Evolutionary conservation across 2,113 vertebrate genomes (phyloP).

Genomic region (Sinocyclocheilus maitianheensis): DNA sequence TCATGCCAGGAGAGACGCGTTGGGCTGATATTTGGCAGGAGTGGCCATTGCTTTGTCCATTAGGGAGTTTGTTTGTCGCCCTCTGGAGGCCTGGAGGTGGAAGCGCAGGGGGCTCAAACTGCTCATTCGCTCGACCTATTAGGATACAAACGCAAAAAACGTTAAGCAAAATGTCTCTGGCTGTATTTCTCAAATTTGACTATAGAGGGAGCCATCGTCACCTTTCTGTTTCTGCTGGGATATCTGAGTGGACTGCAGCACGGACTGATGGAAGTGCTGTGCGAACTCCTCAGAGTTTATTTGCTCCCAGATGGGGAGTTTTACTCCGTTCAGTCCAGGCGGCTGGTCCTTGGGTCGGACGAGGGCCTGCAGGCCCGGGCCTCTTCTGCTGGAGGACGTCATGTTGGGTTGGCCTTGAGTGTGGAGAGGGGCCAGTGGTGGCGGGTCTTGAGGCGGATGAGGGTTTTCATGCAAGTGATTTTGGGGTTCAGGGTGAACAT

Average conservation of each 20-base stretch:
- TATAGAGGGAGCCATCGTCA: conserved; percentile 49
- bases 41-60: conserved; percentile 81
- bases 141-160: background rate
- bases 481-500: conserved; percentile 75
- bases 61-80: conserved; percentile 63
- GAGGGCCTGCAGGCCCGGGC: conserved; percentile 84
- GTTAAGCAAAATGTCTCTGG: background rate
- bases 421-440: conserved; percentile 66
- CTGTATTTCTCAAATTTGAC: background rate
- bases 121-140: conserved; percentile 81
- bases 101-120: conserved; percentile 84
- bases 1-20: conserved; percentile 68
- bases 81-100: conserved; percentile 94
- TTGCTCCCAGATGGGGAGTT: conserved; percentile 91
- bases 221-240: conserved; percentile 97
- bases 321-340: conserved; percentile 63
- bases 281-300: conserved; percentile 94
- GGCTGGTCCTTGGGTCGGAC: conserved; percentile 81
- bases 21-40: conserved; percentile 71
- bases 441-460: conserved; percentile 76
- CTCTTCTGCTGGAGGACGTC: conserved; percentile 78
- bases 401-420: conserved; percentile 83
- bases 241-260: conserved; percentile 96
- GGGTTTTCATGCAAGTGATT: conserved; percentile 76
- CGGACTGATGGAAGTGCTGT: conserved; percentile 96